Evolutionary conservation across 1,140 invertebrate species (phyloP).

Genomic region (Schlechtendalia chinensis): DNA sequence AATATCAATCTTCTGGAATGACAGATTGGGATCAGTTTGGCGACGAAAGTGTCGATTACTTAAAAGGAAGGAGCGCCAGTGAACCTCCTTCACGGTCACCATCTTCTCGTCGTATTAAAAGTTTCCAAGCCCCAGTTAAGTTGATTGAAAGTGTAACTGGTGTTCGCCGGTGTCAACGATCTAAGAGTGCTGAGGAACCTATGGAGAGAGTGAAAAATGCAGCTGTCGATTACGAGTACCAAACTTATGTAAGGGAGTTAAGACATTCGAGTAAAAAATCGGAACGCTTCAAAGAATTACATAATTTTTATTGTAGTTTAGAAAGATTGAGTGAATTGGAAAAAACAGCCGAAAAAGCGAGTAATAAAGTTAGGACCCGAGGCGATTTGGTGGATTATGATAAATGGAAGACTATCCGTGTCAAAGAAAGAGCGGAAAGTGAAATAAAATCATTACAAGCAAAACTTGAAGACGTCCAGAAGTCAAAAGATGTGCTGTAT

Average conservation of each 20-base stretch:
- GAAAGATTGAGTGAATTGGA: slow-evolving; percentile 82
- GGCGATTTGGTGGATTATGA: slow-evolving; percentile 83
- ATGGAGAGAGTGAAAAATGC: slow-evolving; percentile 44
- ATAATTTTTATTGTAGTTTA: slow-evolving; percentile 80
- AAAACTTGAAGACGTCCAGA: slow-evolving; percentile 75
- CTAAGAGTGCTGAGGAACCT: slow-evolving; percentile 45
- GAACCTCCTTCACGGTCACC: slow-evolving; percentile 62
- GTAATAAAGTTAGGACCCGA: slow-evolving; percentile 68
- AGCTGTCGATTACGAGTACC: slow-evolving; percentile 60
- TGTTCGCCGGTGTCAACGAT: slow-evolving; percentile 53
- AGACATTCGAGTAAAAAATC: slow-evolving; percentile 72
- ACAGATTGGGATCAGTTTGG: slow-evolving; percentile 35
- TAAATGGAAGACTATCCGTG: slow-evolving; percentile 75
- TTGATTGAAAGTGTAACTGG: slow-evolving; percentile 55
- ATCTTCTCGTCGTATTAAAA: slow-evolving; percentile 65
- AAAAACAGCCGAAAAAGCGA: slow-evolving; percentile 68
- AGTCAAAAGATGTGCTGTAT: slow-evolving; percentile 80
- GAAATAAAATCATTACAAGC: slow-evolving; percentile 75
- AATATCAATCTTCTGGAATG: background rate
- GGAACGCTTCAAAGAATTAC: slow-evolving; percentile 79
- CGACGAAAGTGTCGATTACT: slow-evolving; percentile 21
- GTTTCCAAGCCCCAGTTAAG: slow-evolving; percentile 56
- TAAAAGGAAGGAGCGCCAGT: slow-evolving; percentile 57
- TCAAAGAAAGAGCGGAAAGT: slow-evolving; percentile 76
- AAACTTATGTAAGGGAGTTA: slow-evolving; percentile 70